A percentile compares a stretch with the other conserved stretches of the same genome.
phyloP scores from a whole-genome alignment of 2,797 vertebrate genomes.

The Percopsis omiscomaycus region DNA sequence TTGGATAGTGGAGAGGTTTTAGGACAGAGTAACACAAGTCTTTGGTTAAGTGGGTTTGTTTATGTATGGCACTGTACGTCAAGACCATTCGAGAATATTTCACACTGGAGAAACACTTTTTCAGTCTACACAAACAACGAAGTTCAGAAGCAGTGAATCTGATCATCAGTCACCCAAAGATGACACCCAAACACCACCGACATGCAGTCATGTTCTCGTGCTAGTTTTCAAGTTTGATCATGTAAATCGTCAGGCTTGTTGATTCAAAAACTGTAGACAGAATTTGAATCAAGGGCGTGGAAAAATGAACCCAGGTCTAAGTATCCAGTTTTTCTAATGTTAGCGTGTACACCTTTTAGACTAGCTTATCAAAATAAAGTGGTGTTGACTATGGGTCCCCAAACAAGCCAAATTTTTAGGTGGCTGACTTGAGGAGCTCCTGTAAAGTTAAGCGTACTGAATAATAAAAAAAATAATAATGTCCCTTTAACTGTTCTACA shows the following conservation, averaged over 20 bases:
- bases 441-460: slow-evolving; percentile 1
- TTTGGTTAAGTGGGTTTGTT: slow-evolving; percentile 36
- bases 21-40: slow-evolving; percentile 42
- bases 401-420: background rate
- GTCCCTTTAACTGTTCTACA: slow-evolving; percentile 24
- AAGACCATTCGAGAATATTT: slow-evolving; percentile 47
- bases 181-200: background rate
- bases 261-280: background rate
- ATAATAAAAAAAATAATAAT: background rate
- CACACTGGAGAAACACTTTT: slow-evolving; percentile 39
- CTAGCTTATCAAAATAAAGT: background rate
- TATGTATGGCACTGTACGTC: slow-evolving; percentile 44
- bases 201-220: background rate
- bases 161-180: background rate
- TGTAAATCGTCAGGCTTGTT: background rate
- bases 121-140: background rate
- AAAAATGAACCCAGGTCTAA: background rate
- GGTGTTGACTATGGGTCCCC: background rate
- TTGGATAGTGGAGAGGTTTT: slow-evolving; percentile 66
- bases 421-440: background rate
- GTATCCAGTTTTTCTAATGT: background rate
- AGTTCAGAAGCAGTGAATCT: slow-evolving; percentile 21
- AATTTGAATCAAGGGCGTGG: background rate
- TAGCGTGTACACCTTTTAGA: background rate
- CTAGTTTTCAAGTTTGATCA: background rate